Base-by-base conservation (phyloP, 1,140 invertebrate genomes). In the Marisa cornuarietis region DNA sequence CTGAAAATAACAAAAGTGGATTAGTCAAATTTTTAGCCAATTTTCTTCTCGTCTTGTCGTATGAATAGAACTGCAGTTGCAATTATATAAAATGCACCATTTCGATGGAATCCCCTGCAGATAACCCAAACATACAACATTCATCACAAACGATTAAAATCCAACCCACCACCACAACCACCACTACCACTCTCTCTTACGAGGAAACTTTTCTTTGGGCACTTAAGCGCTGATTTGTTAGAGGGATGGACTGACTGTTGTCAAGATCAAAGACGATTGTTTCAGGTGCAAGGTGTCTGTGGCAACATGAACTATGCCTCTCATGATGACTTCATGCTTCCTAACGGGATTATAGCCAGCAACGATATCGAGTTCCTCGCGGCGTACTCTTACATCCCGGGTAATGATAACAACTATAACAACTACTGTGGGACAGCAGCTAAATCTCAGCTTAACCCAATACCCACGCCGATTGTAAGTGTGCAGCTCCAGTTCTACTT, bases 201-300 rank as follows among this genome's bases (percentile, higher is more conserved):
- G n/a, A 65, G 7, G 18, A 65, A 65, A 7, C 3, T 2, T 65
- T 2, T 24, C n/a, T 20, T 2, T 65, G 4, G 18, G 18, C 18
- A 75, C 54, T 16, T 3, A 52, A 42, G 26, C 52, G 26, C 14
- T 22, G 18, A 16, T 75, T 42, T 71, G 6, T 71, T 24, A 14
- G 0, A 22, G 5, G 22, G 42, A 6, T 1, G 6, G 54, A 42
- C 16, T 58, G 65, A 62, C 24, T 10, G 22, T 51, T 58, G n/a
- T 20, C 62, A 18, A 24, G 9, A 16, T 66, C 52, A 54, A 52
- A 16, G 16, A 16, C n/a, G 1, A 31, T 54, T 42, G 16, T 74
- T 9, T 6, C 58, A 83, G 82, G 65, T 80, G 20, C 22, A 13
- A 42, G 82, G 82, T 68, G 8, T 81, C 31, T 83, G 82, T 62